phyloP scores from a whole-genome alignment of 1,140 invertebrate species.

The Penaeus vannamei region DNA sequence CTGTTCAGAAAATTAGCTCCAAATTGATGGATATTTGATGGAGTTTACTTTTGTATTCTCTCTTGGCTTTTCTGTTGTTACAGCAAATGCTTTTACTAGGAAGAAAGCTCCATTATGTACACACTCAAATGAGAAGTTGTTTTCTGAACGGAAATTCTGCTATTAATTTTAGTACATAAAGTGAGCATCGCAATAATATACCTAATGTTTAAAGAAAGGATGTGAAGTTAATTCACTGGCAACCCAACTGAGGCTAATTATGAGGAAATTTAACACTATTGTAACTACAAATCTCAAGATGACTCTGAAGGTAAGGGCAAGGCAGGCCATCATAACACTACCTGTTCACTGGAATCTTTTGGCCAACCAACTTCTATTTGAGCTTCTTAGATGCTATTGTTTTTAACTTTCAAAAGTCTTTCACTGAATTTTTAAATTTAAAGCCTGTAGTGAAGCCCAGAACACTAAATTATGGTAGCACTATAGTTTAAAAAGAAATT shows the following conservation, averaged over 20 bases:
- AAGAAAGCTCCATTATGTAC: too few relatives aligned
- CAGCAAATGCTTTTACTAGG: too few relatives aligned
- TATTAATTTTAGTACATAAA: too few relatives aligned
- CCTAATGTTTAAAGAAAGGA: neutral
- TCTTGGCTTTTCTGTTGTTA: too few relatives aligned
- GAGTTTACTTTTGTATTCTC: too few relatives aligned
- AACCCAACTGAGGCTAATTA: constrained; percentile 42
- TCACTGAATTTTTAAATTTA: neutral
- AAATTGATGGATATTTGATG: too few relatives aligned
- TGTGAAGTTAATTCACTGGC: constrained; percentile 42
- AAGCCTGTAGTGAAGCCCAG: constrained; percentile 55
- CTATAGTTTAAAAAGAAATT: neutral
- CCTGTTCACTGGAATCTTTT: constrained; percentile 38
- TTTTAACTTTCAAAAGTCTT: constrained; percentile 22
- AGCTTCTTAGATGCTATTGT: constrained; percentile 33
- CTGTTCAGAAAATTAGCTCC: too few relatives aligned
- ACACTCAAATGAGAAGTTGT: too few relatives aligned
- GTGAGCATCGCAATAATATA: constrained; percentile 25
- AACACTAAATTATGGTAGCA: neutral
- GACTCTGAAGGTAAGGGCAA: constrained; percentile 52
- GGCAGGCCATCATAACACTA: constrained; percentile 43
- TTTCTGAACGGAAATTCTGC: too few relatives aligned
- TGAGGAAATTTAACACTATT: constrained; percentile 27
- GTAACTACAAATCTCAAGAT: neutral
- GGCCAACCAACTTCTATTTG: neutral